Evolutionary conservation across 2,797 vertebrate genomes (phyloP), one percentile per base, ranked within the genome.

Genomic region (Chaenodraco wilsoni): DNA sequence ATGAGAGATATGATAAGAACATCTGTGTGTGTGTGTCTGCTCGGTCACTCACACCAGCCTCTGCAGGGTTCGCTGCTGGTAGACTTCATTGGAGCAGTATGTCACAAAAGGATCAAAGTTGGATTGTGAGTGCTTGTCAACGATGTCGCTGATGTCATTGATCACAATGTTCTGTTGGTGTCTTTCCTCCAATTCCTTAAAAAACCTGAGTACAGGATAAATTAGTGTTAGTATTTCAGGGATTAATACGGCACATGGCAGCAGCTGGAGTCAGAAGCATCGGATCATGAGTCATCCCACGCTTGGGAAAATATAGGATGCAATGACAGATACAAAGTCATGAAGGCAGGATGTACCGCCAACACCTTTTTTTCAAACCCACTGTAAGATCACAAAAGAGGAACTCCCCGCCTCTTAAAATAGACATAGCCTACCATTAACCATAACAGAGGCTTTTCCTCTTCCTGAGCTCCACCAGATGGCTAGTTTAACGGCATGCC

Each of bases 71-170:
- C 98, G 94, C 78, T 99, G 98, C 85, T 99, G 98, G 49, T 99
- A 99, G 65, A 99, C 97, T 88, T 99, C 98, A 4, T 99, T 99
- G 74, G 96, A 98, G 93, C 98, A 99, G 87, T 99, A 99, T 0
- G 96, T 99, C 73, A 99, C 88, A 5, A 97, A 99, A 0, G 98
- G 98, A 45, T 99, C 98, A 48, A 99, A 99, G 1, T 95, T 96
- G 51, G 96, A 94, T 27, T 94, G 87, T 0, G 97, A 86, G 1
- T 99, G 98, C 54, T 93, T 96, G 56, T 91, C 94, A 23, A 99
- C 95, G 21, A 99, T 98, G 84, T 98, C 97, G 2, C 97, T 98
- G 78, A 99, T 96, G 84, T 97, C 96, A 0, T 96, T 93, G 5
- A 99, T 97, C 60, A 97, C 89, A 13, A 98, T 94, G 75, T 93